Conservation (phyloP, 2,113 vertebrate genomes). For the Gallinago undulata region DNA sequence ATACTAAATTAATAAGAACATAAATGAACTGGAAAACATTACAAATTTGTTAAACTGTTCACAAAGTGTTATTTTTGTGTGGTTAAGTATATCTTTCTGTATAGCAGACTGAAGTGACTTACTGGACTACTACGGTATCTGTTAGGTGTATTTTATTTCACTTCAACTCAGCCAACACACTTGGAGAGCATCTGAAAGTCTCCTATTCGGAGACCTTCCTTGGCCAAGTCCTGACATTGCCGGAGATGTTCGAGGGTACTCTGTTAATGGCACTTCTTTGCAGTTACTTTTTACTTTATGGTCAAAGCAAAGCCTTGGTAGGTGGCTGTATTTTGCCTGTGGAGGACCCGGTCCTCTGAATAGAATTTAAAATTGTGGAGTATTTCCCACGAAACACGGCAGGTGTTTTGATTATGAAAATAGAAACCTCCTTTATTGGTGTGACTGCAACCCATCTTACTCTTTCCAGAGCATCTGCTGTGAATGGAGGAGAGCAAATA, state of each 20-base stretch:
- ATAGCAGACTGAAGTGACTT: neutral
- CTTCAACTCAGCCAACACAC: neutral
- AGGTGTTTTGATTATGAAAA: neutral
- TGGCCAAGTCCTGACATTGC: neutral
- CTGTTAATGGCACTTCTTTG: neutral
- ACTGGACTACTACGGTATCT: neutral
- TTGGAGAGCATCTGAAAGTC: neutral
- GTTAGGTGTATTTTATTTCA: neutral
- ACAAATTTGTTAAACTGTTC: neutral
- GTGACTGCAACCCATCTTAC: neutral
- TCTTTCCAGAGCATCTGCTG: rapidly evolving
- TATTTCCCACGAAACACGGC: neutral
- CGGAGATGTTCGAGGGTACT: neutral
- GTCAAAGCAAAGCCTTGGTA: neutral
- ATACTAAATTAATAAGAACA: neutral
- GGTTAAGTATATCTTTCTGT: neutral
- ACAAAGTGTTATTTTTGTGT: neutral
- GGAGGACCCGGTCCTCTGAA: neutral
- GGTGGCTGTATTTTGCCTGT: neutral
- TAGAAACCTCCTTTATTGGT: neutral
- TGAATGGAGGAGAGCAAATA: neutral
- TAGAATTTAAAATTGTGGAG: neutral
- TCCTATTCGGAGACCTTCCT: neutral
- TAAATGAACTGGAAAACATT: neutral
- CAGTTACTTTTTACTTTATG: neutral